A percentile compares a stretch with the other conserved stretches of the same genome.
Evolutionary conservation across 2,797 vertebrate genomes (phyloP).

Genomic region (Rhinoraja longicauda): DNA sequence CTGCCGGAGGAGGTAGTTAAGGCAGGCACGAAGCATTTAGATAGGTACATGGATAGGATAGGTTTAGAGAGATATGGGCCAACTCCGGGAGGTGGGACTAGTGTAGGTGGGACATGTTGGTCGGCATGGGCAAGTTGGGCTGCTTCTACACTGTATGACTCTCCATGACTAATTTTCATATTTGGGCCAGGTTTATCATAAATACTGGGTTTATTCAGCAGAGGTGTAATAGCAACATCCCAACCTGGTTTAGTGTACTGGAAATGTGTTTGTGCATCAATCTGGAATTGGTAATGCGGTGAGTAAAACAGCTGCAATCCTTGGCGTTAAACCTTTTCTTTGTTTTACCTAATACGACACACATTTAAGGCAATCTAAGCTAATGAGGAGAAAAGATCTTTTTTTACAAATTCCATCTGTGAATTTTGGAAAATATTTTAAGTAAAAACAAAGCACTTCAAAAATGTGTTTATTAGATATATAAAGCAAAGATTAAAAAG

Average conservation of each 20-base stretch:
- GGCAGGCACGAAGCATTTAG: too few species aligned
- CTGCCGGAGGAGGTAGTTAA: too few species aligned
- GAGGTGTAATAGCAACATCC: not conserved
- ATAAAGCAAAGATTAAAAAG: not conserved
- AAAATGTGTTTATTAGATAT: slow-evolving; percentile 11
- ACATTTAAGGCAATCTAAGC: slow-evolving; percentile 1
- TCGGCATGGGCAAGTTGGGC: too few species aligned
- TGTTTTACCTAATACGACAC: not conserved
- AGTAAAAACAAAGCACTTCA: not conserved
- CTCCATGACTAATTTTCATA: too few species aligned
- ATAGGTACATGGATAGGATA: too few species aligned
- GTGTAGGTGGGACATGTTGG: too few species aligned
- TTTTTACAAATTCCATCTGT: slow-evolving; percentile 29
- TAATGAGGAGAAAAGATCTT: slow-evolving; percentile 1
- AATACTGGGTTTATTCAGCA: not conserved
- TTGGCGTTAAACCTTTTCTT: not conserved
- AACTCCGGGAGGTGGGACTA: too few species aligned
- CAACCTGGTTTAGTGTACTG: slow-evolving; percentile 3
- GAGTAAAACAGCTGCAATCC: slow-evolving; percentile 14
- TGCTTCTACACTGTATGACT: too few species aligned
- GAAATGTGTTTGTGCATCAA: not conserved
- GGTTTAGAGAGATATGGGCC: too few species aligned
- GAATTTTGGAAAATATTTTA: not conserved
- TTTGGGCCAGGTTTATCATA: not conserved
- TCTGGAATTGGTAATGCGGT: slow-evolving; percentile 22